Base-by-base conservation (phyloP, 2,113 vertebrate genomes). In the Sprattus sprattus region DNA sequence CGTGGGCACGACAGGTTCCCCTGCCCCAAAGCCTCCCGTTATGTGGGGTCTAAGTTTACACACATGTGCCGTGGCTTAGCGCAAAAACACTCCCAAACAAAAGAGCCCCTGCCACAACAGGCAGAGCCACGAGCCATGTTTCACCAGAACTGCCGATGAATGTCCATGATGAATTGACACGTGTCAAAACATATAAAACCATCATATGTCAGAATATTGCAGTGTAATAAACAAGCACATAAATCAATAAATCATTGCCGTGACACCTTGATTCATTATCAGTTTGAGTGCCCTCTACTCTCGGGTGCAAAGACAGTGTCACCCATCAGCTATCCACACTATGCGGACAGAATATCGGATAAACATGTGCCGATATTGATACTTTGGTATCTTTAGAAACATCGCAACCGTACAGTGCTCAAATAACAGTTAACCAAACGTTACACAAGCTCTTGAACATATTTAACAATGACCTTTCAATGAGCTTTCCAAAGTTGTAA, bases 361-460 rank as follows among this genome's bases (percentile, higher is more conserved):
- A 87, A 90, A 90, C 89, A 89, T 88, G 86, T 86, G 87, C 87
- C 87, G 89, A 90, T 85, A 90, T 84, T 71, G 87, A 91, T 87
- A 91, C 89, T 89, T 85, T 78, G 81, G 84, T 89, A 90, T 91
- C 88, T 90, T 90, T 91, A 89, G 91, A 88, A 90, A 91, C 87
- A 54, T 83, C 85, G 78, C 78, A 49, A 91, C 83, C 60, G 22
- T 84, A 85, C 87, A 13, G n/a, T 28, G 64, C 64, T 85, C 87
- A 83, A 82, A 88, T 90, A 86, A 89, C 86, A 87, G 83, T 89
- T 91, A 90, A 88, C 87, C 85, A 87, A 88, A 87, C 87, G 86
- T 85, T 83, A 88, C 82, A 86, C 84, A 71, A 85, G 67, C 82
- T 84, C 83, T 78, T 81, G 86, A 83, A 83, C 87, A 86, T 87